A percentile compares a stretch with the other conserved stretches of the same genome.
Evolutionary conservation across 1,140 invertebrate species (phyloP).

Genomic region (Aculops lycopersici): DNA sequence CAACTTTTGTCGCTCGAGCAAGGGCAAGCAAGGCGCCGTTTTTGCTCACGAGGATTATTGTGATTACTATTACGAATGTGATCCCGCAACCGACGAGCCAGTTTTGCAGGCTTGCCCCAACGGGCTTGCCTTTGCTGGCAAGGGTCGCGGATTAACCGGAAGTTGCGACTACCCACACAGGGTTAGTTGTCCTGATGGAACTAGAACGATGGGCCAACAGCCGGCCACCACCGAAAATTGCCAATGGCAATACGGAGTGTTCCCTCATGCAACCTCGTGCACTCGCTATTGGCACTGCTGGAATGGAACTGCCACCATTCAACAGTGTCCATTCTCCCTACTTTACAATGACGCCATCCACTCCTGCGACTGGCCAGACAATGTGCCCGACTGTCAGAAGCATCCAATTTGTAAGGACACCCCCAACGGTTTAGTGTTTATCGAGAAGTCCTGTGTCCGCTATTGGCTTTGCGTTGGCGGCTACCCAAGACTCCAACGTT

Average conservation of each 20-base stretch:
- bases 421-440: constrained; percentile 33
- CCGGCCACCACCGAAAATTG: constrained; percentile 52
- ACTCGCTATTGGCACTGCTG: constrained; percentile 74
- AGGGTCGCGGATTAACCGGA: constrained; percentile 19
- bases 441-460: constrained; percentile 60
- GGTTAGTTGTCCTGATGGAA: constrained; percentile 11
- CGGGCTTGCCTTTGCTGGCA: constrained; percentile 53
- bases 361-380: constrained; percentile 69
- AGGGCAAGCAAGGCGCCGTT: constrained; percentile 8
- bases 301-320: constrained; percentile 66
- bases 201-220: constrained; percentile 20
- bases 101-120: constrained; percentile 31
- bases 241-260: constrained; percentile 67
- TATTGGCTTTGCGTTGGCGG: constrained; percentile 77
- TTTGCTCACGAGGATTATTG: constrained; percentile 13
- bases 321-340: constrained; percentile 61
- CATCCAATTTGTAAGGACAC: constrained; percentile 68
- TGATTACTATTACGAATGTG: constrained; percentile 14
- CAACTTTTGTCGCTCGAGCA: constrained; percentile 6
- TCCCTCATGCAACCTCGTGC: constrained; percentile 64
- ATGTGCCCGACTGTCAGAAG: constrained; percentile 62
- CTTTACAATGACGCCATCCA: constrained; percentile 61
- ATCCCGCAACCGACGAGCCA: constrained; percentile 9
- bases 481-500: constrained; percentile 53
- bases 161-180: constrained; percentile 14